These are phyloP conservation scores for Scomberomorus guttatus DNA, from an alignment of 2,797 vertebrate species.

Conservation along the genomic window DNA sequence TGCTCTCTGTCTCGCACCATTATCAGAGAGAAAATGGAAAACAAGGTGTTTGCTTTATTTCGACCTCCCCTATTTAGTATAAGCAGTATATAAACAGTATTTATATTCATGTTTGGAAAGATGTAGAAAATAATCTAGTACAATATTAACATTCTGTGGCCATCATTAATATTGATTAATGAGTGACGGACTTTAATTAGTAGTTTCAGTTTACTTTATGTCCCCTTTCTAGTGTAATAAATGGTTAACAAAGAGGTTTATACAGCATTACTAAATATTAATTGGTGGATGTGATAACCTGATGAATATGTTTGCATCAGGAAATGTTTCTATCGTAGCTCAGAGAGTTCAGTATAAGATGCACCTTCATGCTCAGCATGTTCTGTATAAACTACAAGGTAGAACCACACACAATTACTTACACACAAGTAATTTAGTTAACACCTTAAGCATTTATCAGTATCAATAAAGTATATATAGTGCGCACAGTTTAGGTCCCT, in stretches of 20 bases:
- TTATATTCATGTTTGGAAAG: neutral
- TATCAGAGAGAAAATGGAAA: constrained; percentile 8
- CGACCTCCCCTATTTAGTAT: neutral
- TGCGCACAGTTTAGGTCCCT: neutral
- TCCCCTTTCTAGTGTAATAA: neutral
- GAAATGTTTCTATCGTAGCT: neutral
- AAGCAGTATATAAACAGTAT: neutral
- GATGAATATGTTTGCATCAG: neutral
- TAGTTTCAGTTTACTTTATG: neutral
- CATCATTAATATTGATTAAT: neutral
- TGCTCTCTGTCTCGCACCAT: constrained; percentile 60
- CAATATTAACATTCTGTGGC: neutral
- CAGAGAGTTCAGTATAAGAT: neutral
- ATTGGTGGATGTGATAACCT: neutral
- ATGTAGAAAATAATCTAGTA: neutral
- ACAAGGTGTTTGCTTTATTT: constrained; percentile 12
- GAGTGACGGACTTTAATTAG: neutral
- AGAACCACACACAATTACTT: neutral
- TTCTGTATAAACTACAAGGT: neutral
- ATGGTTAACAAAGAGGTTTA: neutral
- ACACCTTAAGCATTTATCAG: neutral
- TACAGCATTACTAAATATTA: neutral
- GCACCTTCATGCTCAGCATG: neutral
- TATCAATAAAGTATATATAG: neutral
- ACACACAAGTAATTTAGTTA: neutral